Percentiles rank a stretch among this genome's conserved stretches.
phyloP scores from a whole-genome alignment of 2,888 invertebrate genomes.

The Phaonia tiefii region DNA sequence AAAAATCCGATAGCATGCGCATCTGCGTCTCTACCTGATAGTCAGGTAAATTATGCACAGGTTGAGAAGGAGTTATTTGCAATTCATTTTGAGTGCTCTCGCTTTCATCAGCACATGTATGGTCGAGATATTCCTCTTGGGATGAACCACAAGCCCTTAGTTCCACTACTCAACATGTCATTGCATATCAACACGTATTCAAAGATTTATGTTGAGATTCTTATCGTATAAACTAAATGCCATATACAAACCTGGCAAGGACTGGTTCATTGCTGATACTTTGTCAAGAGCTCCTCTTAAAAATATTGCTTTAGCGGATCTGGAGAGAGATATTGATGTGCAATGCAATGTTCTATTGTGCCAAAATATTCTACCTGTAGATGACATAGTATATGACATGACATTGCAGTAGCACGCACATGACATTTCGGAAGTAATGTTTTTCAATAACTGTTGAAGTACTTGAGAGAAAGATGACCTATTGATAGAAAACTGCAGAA shows the following conservation, averaged over 20 bases:
- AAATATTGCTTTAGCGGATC: too few relatives aligned
- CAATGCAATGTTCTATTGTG: conserved; percentile 15
- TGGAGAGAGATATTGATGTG: conserved; percentile 38
- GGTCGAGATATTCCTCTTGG: too few relatives aligned
- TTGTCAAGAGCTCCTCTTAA: too few relatives aligned
- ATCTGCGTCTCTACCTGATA: conserved; percentile 46
- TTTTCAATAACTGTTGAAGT: conserved; percentile 26
- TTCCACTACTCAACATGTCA: too few relatives aligned
- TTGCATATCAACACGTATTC: too few relatives aligned
- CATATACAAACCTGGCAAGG: too few relatives aligned
- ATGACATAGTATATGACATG: conserved; percentile 22
- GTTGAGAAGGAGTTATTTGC: conserved; percentile 67
- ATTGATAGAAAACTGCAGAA: conserved; percentile 29
- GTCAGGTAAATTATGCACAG: conserved; percentile 56
- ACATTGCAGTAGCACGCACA: conserved; percentile 6
- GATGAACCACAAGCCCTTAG: too few relatives aligned
- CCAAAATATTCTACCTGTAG: neutral
- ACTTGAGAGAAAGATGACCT: conserved; percentile 43
- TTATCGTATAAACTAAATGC: too few relatives aligned
- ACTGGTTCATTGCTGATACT: conserved; percentile 49
- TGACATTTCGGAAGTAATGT: too few relatives aligned
- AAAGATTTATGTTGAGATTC: too few relatives aligned
- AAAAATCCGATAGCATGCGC: conserved; percentile 54
- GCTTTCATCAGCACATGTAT: conserved; percentile 51
- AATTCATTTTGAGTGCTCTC: conserved; percentile 60